phyloP scores from a whole-genome alignment of 1,140 invertebrate species.

The Theocolax elegans region DNA sequence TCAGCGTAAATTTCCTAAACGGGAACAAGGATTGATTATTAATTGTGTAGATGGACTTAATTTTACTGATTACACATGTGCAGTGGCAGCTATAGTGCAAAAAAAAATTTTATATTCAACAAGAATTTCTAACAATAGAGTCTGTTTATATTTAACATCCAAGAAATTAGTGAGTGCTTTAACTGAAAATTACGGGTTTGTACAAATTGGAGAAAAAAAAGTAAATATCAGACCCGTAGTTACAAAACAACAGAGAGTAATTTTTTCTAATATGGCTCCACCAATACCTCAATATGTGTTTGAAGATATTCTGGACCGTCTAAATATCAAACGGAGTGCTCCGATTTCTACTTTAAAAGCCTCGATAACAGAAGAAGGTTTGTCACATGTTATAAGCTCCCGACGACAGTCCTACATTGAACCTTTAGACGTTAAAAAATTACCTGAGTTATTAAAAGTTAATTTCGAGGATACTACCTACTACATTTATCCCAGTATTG shows the following conservation, averaged over 20 bases:
- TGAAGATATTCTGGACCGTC: too few relatives aligned
- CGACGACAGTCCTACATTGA: neutral
- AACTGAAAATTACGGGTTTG: neutral
- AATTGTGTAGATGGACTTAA: neutral
- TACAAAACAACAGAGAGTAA: neutral
- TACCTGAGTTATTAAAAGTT: neutral
- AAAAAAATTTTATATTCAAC: too few relatives aligned
- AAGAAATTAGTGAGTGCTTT: neutral
- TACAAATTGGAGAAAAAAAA: neutral
- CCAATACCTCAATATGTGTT: neutral
- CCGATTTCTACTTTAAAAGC: too few relatives aligned
- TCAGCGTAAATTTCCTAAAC: neutral
- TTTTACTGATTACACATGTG: neutral
- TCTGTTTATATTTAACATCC: too few relatives aligned
- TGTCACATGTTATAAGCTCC: neutral
- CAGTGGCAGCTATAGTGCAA: neutral
- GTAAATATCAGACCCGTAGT: neutral
- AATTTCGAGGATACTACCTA: neutral
- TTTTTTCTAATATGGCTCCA: slow-evolving; percentile 7
- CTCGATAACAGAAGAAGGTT: too few relatives aligned
- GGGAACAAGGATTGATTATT: neutral
- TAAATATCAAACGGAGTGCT: too few relatives aligned
- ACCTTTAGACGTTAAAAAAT: neutral
- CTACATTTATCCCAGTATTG: neutral
- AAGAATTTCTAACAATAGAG: too few relatives aligned